Evolutionary conservation across 37 sponge, comb jelly and placozoan species (phyloP), one percentile per base, ranked within the genome.

Genomic region (Ianthella basta): DNA sequence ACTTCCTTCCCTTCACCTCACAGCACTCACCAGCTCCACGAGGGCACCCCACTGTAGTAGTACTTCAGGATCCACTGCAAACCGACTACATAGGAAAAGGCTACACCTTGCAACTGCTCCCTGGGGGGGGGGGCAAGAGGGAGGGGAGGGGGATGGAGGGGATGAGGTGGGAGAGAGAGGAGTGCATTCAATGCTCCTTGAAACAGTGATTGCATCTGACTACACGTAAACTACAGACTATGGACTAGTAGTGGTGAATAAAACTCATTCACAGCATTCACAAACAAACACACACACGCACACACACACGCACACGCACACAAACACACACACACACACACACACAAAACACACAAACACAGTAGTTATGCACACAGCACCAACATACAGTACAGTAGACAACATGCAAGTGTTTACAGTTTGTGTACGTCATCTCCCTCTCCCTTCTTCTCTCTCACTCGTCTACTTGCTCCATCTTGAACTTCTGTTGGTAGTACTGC

Each of bases 11-110:
- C 50, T 8, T 44, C 50, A 3, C 64, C n/a, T 61, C 10, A 13
- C 35, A 81, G 29, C 19, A 80, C 82, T 78, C 74, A 96, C 97
- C 97, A 96, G 81, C 95, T 94, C 97, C 97, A 98, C 27, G 97
- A 96, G 27, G 93, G 99, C 4, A 96, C 97, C 37, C 99, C 99
- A 56, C 81, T 72, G 83, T 91, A 98, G 92, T 98, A 98, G 88
- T 98, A 98, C 37, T 75, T 64, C 39, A 98, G 83, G 19, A 98
- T 92, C 99, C 99, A 98, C 87, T 95, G 93, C 14, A 98, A 60
- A 0, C 91, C 95, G 16, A 85, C 87, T 66, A 96, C 90, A 78
- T 92, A 97, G 56, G 88, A 87, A 84, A 88, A 83, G 56, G 91
- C 85, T 56, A 86, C 72, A 37, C 86, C 88, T 24, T 69, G 55